These are phyloP conservation scores for Atrichornis clamosus DNA, from an alignment of 2,113 vertebrate genomes.

Conservation along the genomic window DNA sequence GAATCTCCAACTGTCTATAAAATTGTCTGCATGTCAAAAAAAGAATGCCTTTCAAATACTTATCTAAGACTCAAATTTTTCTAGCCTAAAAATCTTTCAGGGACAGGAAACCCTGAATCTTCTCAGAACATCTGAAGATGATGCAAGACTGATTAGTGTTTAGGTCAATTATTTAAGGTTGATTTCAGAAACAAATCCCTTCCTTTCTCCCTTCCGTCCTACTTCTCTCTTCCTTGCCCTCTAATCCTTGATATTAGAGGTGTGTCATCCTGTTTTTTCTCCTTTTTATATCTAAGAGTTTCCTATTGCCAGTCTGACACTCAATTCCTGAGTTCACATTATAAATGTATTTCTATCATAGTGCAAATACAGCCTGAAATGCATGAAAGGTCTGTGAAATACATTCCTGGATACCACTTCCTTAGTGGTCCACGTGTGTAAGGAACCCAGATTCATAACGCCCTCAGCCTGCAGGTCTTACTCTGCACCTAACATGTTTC, in stretches of 20 bases:
- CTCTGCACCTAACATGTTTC: not conserved
- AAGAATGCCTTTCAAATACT: not conserved
- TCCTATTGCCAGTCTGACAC: not conserved
- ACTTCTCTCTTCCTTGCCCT: not conserved
- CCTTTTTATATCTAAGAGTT: not conserved
- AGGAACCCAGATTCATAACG: not conserved
- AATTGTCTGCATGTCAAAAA: not conserved
- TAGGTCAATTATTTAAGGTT: not conserved
- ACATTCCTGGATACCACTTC: not conserved
- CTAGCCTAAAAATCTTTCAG: not conserved
- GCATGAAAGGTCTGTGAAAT: not conserved
- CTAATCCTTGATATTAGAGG: not conserved
- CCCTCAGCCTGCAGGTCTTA: not conserved
- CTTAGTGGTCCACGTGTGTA: not conserved
- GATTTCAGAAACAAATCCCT: not conserved
- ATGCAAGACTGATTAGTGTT: not conserved
- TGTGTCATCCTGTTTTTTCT: not conserved
- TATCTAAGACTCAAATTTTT: not conserved
- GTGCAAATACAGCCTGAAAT: not conserved
- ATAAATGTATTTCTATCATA: not conserved
- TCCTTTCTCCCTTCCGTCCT: not conserved
- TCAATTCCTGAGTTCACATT: not conserved
- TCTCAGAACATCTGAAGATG: not conserved
- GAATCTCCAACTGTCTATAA: not conserved
- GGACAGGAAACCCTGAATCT: not conserved